Evolutionary conservation across 1,140 invertebrate species (phyloP).

Genomic region (Leptonema lineaticorne): DNA sequence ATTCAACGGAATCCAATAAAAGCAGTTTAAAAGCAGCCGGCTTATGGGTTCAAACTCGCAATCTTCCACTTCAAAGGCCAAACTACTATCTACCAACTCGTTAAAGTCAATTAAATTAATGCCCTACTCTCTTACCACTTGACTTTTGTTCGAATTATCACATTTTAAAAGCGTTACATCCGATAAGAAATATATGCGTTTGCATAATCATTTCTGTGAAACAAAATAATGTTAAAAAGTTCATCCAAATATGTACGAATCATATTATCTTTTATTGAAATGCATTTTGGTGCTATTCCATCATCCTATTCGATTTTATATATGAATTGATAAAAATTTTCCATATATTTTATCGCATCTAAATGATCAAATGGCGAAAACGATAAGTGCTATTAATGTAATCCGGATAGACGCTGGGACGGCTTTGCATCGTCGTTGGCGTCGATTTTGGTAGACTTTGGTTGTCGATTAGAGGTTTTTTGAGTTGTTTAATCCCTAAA

Average conservation of each 20-base stretch:
- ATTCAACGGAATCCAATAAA: constrained; percentile 31
- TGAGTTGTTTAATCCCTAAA: constrained; percentile 24
- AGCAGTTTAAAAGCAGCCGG: constrained; percentile 31
- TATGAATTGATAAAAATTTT: too few relatives aligned
- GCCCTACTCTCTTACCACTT: not conserved
- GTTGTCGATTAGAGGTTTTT: too few relatives aligned
- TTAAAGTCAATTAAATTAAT: constrained; percentile 33
- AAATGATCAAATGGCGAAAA: too few relatives aligned
- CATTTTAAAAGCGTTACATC: constrained; percentile 4
- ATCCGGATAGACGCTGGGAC: too few relatives aligned
- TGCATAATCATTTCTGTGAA: not conserved
- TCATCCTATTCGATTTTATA: too few relatives aligned
- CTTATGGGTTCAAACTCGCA: constrained; percentile 28
- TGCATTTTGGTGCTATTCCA: too few relatives aligned
- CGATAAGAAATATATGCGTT: not conserved
- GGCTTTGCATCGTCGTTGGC: too few relatives aligned
- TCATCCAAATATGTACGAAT: too few relatives aligned
- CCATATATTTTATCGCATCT: too few relatives aligned
- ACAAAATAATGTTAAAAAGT: not conserved
- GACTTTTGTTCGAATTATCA: constrained; percentile 11
- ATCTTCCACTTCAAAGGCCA: constrained; percentile 32
- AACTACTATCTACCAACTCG: constrained; percentile 31
- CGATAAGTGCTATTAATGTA: too few relatives aligned
- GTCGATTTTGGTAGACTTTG: too few relatives aligned
- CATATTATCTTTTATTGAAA: too few relatives aligned